Evolutionary conservation across 2,113 vertebrate species (phyloP).

Genomic region (Hippocampus guttulatus): DNA sequence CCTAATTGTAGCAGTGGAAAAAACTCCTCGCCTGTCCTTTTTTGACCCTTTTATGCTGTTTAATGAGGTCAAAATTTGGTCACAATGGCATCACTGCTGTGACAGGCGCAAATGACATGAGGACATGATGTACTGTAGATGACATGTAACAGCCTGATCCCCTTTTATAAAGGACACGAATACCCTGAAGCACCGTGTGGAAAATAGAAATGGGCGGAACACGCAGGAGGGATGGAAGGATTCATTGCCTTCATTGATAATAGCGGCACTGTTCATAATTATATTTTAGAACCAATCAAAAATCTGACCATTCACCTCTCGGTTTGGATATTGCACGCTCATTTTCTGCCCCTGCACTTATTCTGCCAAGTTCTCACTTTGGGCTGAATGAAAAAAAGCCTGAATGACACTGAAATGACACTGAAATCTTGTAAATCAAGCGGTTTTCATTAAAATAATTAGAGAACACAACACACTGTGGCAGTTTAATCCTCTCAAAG

Average conservation of each 20-base stretch:
- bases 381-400: slow-evolving; percentile 34
- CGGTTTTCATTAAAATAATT: slow-evolving; percentile 15
- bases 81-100: slow-evolving; percentile 51
- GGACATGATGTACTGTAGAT: slow-evolving; percentile 57
- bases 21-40: slow-evolving; percentile 40
- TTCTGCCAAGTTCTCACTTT: slow-evolving; percentile 37
- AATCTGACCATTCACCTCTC: slow-evolving; percentile 60
- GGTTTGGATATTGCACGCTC: slow-evolving; percentile 61
- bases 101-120: slow-evolving; percentile 50
- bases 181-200: slow-evolving; percentile 45
- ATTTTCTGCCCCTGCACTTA: slow-evolving; percentile 46
- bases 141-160: slow-evolving; percentile 50
- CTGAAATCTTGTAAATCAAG: slow-evolving; percentile 50
- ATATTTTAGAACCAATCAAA: slow-evolving; percentile 64
- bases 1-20: slow-evolving; percentile 33
- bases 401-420: slow-evolving; percentile 36
- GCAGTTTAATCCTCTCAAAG: slow-evolving; percentile 36
- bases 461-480: slow-evolving; percentile 20
- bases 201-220: background rate
- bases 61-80: slow-evolving; percentile 62
- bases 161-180: slow-evolving; percentile 52
- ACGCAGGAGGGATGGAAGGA: slow-evolving; percentile 6
- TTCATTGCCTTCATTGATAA: slow-evolving; percentile 40
- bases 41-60: slow-evolving; percentile 66
- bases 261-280: slow-evolving; percentile 28